Evolutionary conservation across 2,888 invertebrate genomes (phyloP), one percentile per base, ranked within the genome.

Genomic region (Melitaea athalia): DNA sequence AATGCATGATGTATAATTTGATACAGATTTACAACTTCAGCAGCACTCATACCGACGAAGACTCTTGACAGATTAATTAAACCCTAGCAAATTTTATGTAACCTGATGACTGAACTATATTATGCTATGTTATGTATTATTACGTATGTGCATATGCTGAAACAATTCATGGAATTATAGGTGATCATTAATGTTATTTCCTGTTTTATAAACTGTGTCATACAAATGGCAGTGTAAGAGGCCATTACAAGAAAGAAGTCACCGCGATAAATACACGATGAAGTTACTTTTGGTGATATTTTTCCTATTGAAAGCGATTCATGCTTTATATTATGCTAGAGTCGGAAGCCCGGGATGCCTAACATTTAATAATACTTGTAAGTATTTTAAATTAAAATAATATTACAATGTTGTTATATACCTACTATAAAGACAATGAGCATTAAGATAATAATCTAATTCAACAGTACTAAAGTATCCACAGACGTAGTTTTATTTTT

Each of bases 331-430:
- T 66, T 89, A 86, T 63, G 87, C 82, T 0, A 80, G 68, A 69
- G 81, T 91, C 11, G 86, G 87, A 0, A 76, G 73, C 49, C 70
- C 73, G 10, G 85, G 83, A 3, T 91, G 91, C 59, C 78, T 91
- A 3, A 79, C 76, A 57, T 91, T 75, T 72, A 91, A 91, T 74
- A 77, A 78, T 47, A 88, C 89, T 43, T 91, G 91, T 91, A 72
- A 89, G 91, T 91, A 79, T 5, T 49, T 63, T 24, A 2, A 12
- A 42, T 14, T 14, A 38, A 17, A 14, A 49, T 47, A 45, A n/a
- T 55, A 5, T 5, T n/a, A 49, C 6, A n/a, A 4, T 1, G 0
- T 2, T 49, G n/a, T 11, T 11, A 45, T 11, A 14, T 43, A 43
- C 43, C 11, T 43, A 43, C 11, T 43, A 43, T 8, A 11, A 11